phyloP scores from a whole-genome alignment of 2,797 vertebrate genomes.

The Sebastiscus albofasciatus region DNA sequence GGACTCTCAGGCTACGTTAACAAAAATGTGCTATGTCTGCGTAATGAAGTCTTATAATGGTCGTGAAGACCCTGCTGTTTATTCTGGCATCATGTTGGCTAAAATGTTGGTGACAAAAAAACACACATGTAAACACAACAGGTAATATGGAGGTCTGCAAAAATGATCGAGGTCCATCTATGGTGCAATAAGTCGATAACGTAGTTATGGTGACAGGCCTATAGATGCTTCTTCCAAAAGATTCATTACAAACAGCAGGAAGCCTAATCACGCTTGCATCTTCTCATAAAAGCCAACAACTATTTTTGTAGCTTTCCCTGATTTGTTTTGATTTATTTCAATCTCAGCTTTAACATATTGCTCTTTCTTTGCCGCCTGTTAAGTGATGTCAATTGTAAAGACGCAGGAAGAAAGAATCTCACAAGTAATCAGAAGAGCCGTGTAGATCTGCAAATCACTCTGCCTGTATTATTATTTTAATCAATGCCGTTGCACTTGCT shows the following conservation, averaged over 20 bases:
- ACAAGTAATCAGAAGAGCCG: not conserved
- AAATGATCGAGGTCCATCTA: too few relatives aligned
- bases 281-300: not conserved
- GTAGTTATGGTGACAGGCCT: too few relatives aligned
- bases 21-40: too few relatives aligned
- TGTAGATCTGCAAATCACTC: not conserved
- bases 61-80: too few relatives aligned
- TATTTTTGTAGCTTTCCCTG: not conserved
- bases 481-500: not conserved
- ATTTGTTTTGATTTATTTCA: not conserved
- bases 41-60: too few relatives aligned
- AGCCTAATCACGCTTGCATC: not conserved
- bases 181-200: too few relatives aligned
- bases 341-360: not conserved
- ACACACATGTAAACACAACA: too few relatives aligned
- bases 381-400: not conserved
- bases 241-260: not conserved
- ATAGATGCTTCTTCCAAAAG: too few relatives aligned
- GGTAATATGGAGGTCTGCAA: too few relatives aligned
- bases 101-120: too few relatives aligned
- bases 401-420: not conserved
- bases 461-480: not conserved
- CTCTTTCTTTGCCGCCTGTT: not conserved
- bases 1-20: rapidly evolving
- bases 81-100: too few relatives aligned